Evolutionary conservation across 2,888 invertebrate genomes (phyloP).

Genomic region (Eurois occulta): DNA sequence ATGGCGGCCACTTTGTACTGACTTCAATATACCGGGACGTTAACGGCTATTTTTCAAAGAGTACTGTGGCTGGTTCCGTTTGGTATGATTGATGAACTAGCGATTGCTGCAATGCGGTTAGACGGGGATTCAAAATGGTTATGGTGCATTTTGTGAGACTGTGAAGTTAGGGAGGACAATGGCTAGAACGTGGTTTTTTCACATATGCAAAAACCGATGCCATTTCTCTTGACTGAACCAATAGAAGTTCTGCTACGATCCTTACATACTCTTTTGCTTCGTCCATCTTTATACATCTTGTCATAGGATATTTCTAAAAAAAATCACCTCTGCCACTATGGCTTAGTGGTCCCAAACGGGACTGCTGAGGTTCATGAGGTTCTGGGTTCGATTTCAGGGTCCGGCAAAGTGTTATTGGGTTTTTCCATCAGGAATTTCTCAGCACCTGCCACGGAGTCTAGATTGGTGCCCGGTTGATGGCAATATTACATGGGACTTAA

Average conservation of each 20-base stretch:
- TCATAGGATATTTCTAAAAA: background rate
- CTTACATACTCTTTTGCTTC: background rate
- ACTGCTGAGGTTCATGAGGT: background rate
- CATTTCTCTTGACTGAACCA: background rate
- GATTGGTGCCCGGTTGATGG: background rate
- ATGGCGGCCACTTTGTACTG: conserved; percentile 75
- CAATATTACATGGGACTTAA: background rate
- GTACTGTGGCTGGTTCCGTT: conserved; percentile 51
- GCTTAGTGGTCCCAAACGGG: background rate
- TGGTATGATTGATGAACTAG: conserved; percentile 60
- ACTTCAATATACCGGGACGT: conserved; percentile 73
- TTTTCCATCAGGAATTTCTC: background rate
- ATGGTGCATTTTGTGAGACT: conserved; percentile 10
- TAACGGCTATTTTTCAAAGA: conserved; percentile 66
- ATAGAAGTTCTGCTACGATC: background rate
- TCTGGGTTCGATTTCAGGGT: background rate
- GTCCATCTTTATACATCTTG: background rate
- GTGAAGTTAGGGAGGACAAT: background rate
- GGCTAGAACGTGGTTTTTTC: background rate
- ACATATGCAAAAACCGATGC: background rate
- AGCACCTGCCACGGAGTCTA: background rate
- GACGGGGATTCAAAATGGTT: conserved; percentile 19
- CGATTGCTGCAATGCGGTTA: conserved; percentile 62
- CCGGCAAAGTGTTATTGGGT: background rate
- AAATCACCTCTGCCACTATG: no score